These are phyloP conservation scores for Sipha flava DNA, from an alignment of 1,140 invertebrate species.

Conservation along the genomic window DNA sequence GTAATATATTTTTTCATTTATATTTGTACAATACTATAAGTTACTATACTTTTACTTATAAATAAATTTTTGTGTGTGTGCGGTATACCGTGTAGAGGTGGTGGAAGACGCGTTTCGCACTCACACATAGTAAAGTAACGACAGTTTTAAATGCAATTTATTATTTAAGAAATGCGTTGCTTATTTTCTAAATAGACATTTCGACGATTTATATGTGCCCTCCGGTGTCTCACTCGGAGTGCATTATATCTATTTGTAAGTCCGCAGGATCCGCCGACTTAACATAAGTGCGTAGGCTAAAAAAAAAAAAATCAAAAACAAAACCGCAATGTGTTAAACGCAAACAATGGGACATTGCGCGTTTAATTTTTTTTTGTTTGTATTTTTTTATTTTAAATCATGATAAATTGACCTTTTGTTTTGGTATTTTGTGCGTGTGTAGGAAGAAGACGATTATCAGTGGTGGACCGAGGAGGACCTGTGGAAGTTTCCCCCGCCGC, in stretches of 20 bases:
- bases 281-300: conserved; percentile 23
- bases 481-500: conserved; percentile 55
- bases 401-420: conserved; percentile 31
- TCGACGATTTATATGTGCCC: not conserved
- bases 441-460: conserved; percentile 32
- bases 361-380: not conserved
- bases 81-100: not conserved
- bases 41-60: too few relatives aligned
- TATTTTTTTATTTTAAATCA: conserved; percentile 8
- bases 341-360: conserved; percentile 8
- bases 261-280: not conserved
- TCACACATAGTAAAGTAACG: not conserved
- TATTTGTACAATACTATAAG: too few relatives aligned
- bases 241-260: not conserved
- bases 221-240: not conserved
- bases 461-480: conserved; percentile 43
- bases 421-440: conserved; percentile 21
- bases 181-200: not conserved
- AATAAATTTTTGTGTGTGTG: too few relatives aligned
- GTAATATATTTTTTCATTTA: too few relatives aligned
- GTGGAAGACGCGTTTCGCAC: not conserved
- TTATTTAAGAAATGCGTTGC: not conserved
- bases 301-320: not conserved
- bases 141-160: not conserved
- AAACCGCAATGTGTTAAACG: not conserved